Evolutionary conservation across 1,140 invertebrate species (phyloP).

Genomic region (Drosophila lowei): DNA sequence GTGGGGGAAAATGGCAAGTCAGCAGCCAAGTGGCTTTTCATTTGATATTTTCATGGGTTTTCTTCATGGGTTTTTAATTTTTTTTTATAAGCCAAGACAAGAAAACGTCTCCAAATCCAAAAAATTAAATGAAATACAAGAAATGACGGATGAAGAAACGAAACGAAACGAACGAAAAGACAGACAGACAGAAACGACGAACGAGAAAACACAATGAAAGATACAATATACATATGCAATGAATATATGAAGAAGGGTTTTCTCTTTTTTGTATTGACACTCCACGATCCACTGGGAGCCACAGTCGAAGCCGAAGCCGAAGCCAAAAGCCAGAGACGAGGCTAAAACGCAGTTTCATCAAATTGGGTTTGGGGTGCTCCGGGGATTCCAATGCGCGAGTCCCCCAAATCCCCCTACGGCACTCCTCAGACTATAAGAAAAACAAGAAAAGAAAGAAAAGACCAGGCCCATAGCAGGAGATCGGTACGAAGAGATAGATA

Average conservation of each 20-base stretch:
- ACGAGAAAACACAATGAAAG: conserved; percentile 3
- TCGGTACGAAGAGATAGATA: too few species aligned
- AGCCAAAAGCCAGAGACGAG: conserved; percentile 12
- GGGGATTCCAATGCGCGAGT: conserved; percentile 20
- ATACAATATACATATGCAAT: conserved; percentile 30
- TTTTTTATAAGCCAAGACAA: conserved; percentile 12
- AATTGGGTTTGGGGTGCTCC: conserved; percentile 43
- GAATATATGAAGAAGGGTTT: conserved; percentile 60
- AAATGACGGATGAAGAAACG: too few species aligned
- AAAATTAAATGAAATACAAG: conserved; percentile 33
- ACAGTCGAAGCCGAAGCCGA: too few species aligned
- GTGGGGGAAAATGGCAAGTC: conserved; percentile 34
- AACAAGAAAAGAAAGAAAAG: conserved; percentile 11
- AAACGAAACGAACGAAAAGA: conserved; percentile 18
- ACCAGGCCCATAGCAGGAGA: too few species aligned
- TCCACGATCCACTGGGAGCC: conserved; percentile 17
- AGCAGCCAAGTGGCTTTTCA: conserved; percentile 53
- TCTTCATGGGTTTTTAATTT: conserved; percentile 21
- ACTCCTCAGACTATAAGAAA: neutral
- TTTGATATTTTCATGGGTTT: conserved; percentile 48
- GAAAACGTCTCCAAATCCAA: too few species aligned
- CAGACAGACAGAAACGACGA: conserved; percentile 6
- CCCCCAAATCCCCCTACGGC: neutral
- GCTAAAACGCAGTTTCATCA: conserved; percentile 58
- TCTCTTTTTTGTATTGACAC: conserved; percentile 56